Percentiles rank a stretch among this genome's conserved stretches.
These are phyloP conservation scores for Eciton burchellii DNA, from an alignment of 1,140 invertebrate genomes.

Conservation along the genomic window DNA sequence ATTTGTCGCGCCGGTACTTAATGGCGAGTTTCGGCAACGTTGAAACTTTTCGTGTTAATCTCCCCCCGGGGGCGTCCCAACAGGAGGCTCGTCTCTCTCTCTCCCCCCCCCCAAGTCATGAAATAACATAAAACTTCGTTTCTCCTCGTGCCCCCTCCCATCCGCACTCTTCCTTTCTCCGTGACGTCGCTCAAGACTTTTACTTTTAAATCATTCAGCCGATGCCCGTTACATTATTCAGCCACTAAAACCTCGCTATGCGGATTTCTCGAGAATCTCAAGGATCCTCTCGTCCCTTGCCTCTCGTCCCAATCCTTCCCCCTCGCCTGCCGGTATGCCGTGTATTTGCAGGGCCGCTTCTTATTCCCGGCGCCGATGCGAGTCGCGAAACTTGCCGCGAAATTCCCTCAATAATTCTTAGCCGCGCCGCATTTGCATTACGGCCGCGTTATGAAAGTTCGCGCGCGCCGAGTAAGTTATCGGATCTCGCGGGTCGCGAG, in stretches of 20 bases:
- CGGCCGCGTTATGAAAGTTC: conserved; percentile 50
- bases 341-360: conserved; percentile 63
- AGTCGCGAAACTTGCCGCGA: conserved; percentile 51
- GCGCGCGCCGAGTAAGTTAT: conserved; percentile 19
- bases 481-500: conserved; percentile 17
- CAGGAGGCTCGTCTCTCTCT: conserved; percentile 63
- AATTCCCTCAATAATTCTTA: conserved; percentile 66
- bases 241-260: conserved; percentile 76
- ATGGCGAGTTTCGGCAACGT: conserved; percentile 75
- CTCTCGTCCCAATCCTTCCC: conserved; percentile 10
- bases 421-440: conserved; percentile 32
- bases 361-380: conserved; percentile 59
- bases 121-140: conserved; percentile 76
- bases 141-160: conserved; percentile 15
- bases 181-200: conserved; percentile 79
- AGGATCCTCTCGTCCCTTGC: conserved; percentile 58
- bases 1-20: conserved; percentile 73
- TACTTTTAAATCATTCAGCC: conserved; percentile 84
- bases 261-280: conserved; percentile 73
- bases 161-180: conserved; percentile 23
- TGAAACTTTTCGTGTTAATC: conserved; percentile 81
- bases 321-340: background rate
- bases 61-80: conserved; percentile 70
- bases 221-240: conserved; percentile 84
- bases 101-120: too few species aligned